Base-by-base conservation (phyloP, 2,797 vertebrate species). In the Cuniculus paca region DNA sequence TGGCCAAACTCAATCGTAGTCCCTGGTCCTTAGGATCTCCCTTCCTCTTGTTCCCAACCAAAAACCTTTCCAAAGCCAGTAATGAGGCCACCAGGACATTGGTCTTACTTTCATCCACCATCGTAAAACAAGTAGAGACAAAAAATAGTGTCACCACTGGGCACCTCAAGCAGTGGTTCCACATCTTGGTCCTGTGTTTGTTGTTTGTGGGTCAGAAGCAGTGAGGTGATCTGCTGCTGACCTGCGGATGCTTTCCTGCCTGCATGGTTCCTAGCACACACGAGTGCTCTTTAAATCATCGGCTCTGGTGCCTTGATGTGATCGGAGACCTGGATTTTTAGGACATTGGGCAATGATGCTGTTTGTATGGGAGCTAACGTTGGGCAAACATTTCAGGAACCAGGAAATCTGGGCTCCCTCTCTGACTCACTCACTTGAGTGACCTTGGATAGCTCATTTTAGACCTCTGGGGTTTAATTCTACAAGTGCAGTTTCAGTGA, bases 251-350 rank as follows among this genome's bases (percentile, higher is more conserved):
- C 60, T 60, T n/a, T 63, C 65, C 6, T 39, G 48, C 75, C 78
- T 48, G 6, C 50, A 5, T 14, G 13, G 74, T 95, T 96, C 58
- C 79, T 92, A 68, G 80, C 36, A 82, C 31, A 22, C 80, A n/a
- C 48, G 72, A 60, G 45, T 39, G n/a, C 83, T 83, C 86, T 52
- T 94, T 89, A 91, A 82, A 56, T 92, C 63, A 75, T 81, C 94
- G 81, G 72, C 70, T 72, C 48, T 89, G 95, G 56, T 80, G n/a
- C 86, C 91, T 94, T 80, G 86, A 72, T 95, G 56, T 91, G 85
- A 83, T 94, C 68, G 36, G 82, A 95, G 65, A 92, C 58, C 74
- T 84, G 75, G 54, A 95, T 80, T 97, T 95, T 65, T 87, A 93
- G 94, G 95, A 94, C 63, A 45, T 17, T 88, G 89, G 89, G 83